A percentile compares a stretch with the other conserved stretches of the same genome.
phyloP scores from a whole-genome alignment of 2,888 invertebrate species.

The Parascotia fuliginaria region DNA sequence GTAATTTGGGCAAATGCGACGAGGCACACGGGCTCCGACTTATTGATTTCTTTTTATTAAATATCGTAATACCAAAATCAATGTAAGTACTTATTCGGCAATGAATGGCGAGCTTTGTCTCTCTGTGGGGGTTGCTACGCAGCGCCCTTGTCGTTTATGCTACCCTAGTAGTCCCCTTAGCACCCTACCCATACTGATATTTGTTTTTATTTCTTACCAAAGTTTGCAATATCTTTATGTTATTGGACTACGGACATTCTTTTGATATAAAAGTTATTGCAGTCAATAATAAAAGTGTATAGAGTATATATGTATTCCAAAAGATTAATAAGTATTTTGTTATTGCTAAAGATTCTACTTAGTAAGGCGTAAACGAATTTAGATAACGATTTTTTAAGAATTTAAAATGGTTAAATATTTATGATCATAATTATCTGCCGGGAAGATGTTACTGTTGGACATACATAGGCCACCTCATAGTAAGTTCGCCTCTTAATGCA shows the following conservation, averaged over 20 bases:
- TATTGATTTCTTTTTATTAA: constrained; percentile 21
- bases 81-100: constrained; percentile 36
- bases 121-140: constrained; percentile 46
- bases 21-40: constrained; percentile 5
- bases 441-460: too few relatives aligned
- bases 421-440: too few relatives aligned
- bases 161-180: constrained; percentile 20
- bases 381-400: too few relatives aligned
- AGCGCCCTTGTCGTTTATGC: constrained; percentile 13
- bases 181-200: constrained; percentile 20
- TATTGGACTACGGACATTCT: background rate
- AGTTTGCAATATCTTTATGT: constrained; percentile 1
- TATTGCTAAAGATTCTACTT: too few relatives aligned
- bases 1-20: background rate
- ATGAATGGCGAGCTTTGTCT: constrained; percentile 25
- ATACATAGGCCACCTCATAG: too few relatives aligned
- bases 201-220: constrained; percentile 29
- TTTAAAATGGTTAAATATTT: too few relatives aligned
- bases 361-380: too few relatives aligned
- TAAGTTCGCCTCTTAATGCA: too few relatives aligned
- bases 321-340: too few relatives aligned
- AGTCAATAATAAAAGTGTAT: too few relatives aligned
- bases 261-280: too few relatives aligned
- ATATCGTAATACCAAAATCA: constrained; percentile 31
- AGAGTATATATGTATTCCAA: too few relatives aligned